Base-by-base conservation (phyloP, 2,797 vertebrate genomes). In the Geotrypetes seraphini region DNA sequence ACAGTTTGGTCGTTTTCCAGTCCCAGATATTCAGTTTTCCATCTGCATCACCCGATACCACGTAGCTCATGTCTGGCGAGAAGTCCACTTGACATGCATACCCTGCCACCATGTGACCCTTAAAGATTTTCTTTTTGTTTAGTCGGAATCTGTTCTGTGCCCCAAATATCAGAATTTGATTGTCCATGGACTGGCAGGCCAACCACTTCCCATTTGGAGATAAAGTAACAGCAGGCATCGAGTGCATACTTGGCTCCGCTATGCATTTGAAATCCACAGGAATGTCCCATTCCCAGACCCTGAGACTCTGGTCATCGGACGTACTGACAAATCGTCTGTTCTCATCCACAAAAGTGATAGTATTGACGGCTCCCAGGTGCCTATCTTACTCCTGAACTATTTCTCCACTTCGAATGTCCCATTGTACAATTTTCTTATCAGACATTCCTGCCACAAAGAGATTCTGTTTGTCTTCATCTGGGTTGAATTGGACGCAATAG, bases 261-360 rank as follows among this genome's bases (percentile, higher is more conserved):
- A 99, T 99, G 63, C 97, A 98, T 57, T 99, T 99, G 67, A 99
- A 99, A 78, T 99, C 95, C 72, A 99, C 95, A 27, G 94, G 94
- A 74, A 99, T 99, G 66, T 98, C 95, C 95, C 95, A 99, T 73
- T 97, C 94, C 95, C 95, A 99, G 42, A 98, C 95, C 36, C 95
- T 77, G 22, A 99, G 83, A 57, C 92, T 97, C 78, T 99, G 99
- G 59, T 99, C 95, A 27, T 99, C 95, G 1, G 95, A 99, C 1
- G 93, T 99, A 62, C 95, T 99, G 64, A 99, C 95, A 43, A 98
- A 99, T 19, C 95, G 88, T 4, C 95, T 86, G 9, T 94, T 97
- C 57, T 99, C 95, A 41, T 99, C 95, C 26, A 99, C 95, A 41
- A 99, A 99, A 12, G 96, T 96, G 83, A 99, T 99, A 40, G 94